Evolutionary conservation across 2,113 vertebrate species (phyloP), one percentile per base, ranked within the genome.

Genomic region (Zosterops lateralis): DNA sequence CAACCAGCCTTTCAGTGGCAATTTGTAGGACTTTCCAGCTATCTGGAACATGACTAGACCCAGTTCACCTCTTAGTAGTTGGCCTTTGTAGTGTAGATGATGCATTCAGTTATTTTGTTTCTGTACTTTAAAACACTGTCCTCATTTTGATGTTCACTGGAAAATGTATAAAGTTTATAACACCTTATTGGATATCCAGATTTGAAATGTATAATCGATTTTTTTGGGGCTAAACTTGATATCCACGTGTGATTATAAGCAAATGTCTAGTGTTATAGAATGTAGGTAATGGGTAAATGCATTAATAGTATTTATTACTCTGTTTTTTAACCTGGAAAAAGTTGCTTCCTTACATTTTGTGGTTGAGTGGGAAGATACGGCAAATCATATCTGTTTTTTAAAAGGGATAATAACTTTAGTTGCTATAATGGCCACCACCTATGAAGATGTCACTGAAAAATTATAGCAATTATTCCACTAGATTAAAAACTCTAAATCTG

Each of bases 281-380:
- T 21, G 57, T 96, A 96, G 89, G 88, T 86, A 88, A 96, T 79
- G 93, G 80, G 75, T 92, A 95, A 95, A 73, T 65, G 84, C 84
- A 65, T 89, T 88, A 83, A 70, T 83, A 93, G 75, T 92, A 89
- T 97, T 96, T 96, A 96, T 96, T 95, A 87, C 89, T 53, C 64
- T 91, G 85, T 47, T 90, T 94, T 97, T 96, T 92, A 92, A 95
- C 44, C 80, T 85, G 92, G 85, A 94, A 93, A 86, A 68, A 92
- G 87, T 94, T 89, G 71, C 87, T 95, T 89, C 87, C 65, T 90
- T 79, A 67, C 71, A 44, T 92, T 95, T 87, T 79, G 51, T 93
- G 72, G 42, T 73, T 67, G 79, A 68, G 10, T 75, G 64, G 85
- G 88, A 92, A 94, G 93, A 95, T 95, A 79, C 19, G 32, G 78